These are phyloP conservation scores for Ornithoptera priamus DNA, from an alignment of 2,888 invertebrate genomes.

Conservation along the genomic window DNA sequence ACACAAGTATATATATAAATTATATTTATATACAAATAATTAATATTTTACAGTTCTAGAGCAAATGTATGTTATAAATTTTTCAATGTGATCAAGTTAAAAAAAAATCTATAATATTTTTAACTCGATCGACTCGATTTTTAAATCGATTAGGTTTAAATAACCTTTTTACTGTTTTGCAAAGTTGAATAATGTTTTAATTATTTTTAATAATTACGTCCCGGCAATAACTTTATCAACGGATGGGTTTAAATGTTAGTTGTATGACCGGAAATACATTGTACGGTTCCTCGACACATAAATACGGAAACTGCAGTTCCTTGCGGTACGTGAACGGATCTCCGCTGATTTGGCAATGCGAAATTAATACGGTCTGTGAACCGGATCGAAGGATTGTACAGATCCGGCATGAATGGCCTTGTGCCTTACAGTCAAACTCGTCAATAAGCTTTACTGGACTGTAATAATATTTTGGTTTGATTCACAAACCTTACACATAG, in stretches of 20 bases:
- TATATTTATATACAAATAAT: too few species aligned
- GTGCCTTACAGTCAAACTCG: neutral
- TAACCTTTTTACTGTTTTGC: neutral
- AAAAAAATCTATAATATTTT: too few species aligned
- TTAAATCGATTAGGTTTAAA: too few species aligned
- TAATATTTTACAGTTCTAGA: too few species aligned
- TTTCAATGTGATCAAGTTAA: too few species aligned
- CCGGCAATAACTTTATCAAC: neutral
- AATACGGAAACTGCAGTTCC: slow-evolving; percentile 14
- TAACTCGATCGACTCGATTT: too few species aligned
- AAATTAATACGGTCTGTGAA: slow-evolving; percentile 13
- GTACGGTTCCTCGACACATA: slow-evolving; percentile 1
- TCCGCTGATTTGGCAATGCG: slow-evolving; percentile 17
- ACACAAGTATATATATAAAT: too few species aligned
- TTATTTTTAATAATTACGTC: neutral
- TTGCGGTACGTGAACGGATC: slow-evolving; percentile 11
- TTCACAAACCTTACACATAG: too few species aligned
- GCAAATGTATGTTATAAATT: too few species aligned
- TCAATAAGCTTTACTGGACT: neutral
- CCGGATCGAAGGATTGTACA: slow-evolving; percentile 8
- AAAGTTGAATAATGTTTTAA: too few species aligned
- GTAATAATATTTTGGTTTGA: too few species aligned
- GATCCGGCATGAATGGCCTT: slow-evolving; percentile 6
- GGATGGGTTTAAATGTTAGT: neutral
- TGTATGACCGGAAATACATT: neutral